Percentiles rank a stretch among this genome's conserved stretches.
phyloP scores from a whole-genome alignment of 2,888 invertebrate species.

The Epistrophella euchroma region DNA sequence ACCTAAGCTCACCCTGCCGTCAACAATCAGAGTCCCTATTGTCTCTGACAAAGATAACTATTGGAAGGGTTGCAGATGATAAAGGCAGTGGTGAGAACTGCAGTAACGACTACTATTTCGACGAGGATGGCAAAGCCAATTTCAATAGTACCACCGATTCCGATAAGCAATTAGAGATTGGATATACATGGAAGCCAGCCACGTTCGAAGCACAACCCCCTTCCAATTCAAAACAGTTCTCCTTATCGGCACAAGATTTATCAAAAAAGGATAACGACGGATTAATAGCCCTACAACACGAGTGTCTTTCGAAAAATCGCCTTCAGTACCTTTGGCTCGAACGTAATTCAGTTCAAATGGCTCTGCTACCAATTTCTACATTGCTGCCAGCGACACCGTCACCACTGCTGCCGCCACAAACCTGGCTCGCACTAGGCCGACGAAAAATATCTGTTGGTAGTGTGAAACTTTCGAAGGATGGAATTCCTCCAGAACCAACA shows the following conservation, averaged over 20 bases:
- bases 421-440: slow-evolving; percentile 47
- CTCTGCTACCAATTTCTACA: not conserved
- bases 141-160: slow-evolving; percentile 27
- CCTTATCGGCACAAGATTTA: slow-evolving; percentile 84
- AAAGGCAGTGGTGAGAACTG: slow-evolving; percentile 3
- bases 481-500: slow-evolving; percentile 41
- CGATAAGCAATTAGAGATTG: slow-evolving; percentile 55
- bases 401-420: slow-evolving; percentile 7
- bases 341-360: slow-evolving; percentile 44
- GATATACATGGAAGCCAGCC: slow-evolving; percentile 13
- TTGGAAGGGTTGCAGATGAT: slow-evolving; percentile 25
- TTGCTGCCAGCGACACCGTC: slow-evolving; percentile 22
- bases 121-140: slow-evolving; percentile 41
- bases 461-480: slow-evolving; percentile 37
- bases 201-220: slow-evolving; percentile 75
- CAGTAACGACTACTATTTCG: not conserved
- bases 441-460: slow-evolving; percentile 44
- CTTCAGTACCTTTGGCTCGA: slow-evolving; percentile 56
- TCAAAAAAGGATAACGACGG: slow-evolving; percentile 79
- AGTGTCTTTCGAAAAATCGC: slow-evolving; percentile 53
- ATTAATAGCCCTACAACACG: slow-evolving; percentile 58
- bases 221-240: slow-evolving; percentile 80
- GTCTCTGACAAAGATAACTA: slow-evolving; percentile 59
- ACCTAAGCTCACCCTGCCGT: slow-evolving; percentile 79
- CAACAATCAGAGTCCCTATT: slow-evolving; percentile 28